Evolutionary conservation across 1,140 invertebrate species (phyloP).

Genomic region (Microplitis mediator): DNA sequence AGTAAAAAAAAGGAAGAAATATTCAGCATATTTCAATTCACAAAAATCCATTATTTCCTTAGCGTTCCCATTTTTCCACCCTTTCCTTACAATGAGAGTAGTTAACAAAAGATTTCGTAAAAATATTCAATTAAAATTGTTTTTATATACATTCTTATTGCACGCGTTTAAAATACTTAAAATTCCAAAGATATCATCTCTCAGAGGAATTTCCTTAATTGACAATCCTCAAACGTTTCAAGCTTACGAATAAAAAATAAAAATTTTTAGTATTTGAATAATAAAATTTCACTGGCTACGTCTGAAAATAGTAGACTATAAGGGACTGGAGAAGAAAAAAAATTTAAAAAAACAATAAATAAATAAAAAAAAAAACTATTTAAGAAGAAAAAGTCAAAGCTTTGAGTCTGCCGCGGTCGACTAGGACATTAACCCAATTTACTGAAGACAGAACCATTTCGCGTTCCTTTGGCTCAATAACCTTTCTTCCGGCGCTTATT

Average conservation of each 20-base stretch:
- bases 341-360: neutral
- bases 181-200: slow-evolving; percentile 23
- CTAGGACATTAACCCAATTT: slow-evolving; percentile 39
- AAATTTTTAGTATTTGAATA: slow-evolving; percentile 2
- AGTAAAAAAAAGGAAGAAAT: no score
- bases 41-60: no score
- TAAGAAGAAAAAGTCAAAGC: neutral
- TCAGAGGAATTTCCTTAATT: slow-evolving; percentile 21
- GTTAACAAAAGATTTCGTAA: slow-evolving; percentile 11
- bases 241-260: neutral
- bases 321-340: neutral
- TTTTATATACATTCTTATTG: slow-evolving; percentile 23
- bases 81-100: no score
- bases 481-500: slow-evolving; percentile 15
- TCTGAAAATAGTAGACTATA: neutral
- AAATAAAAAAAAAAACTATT: neutral
- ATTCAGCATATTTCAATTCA: no score
- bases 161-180: neutral
- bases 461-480: slow-evolving; percentile 33
- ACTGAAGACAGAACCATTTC: slow-evolving; percentile 20
- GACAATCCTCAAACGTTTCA: neutral
- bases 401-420: slow-evolving; percentile 15
- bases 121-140: slow-evolving; percentile 35
- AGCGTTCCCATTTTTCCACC: no score
- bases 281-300: neutral